These are phyloP conservation scores for Ladona fulva DNA, from an alignment of 1,140 invertebrate genomes.

Conservation along the genomic window DNA sequence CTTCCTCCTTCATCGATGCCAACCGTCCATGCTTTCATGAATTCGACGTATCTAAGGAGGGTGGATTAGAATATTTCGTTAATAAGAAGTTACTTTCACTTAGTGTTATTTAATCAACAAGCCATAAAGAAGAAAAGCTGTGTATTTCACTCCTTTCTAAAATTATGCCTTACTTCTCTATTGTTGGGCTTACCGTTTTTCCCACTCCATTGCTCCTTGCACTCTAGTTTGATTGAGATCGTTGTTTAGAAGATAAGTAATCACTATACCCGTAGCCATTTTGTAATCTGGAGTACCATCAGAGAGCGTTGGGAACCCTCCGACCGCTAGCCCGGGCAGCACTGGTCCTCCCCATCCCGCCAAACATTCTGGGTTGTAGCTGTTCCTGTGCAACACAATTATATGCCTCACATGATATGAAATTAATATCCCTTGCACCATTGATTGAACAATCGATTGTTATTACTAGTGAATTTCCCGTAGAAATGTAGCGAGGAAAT, in stretches of 20 bases:
- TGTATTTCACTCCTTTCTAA: no score
- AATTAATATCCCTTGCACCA: no score
- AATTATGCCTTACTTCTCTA: not conserved
- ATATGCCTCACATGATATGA: not conserved
- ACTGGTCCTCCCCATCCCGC: conserved; percentile 78
- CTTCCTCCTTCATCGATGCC: conserved; percentile 30
- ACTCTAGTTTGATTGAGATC: conserved; percentile 43
- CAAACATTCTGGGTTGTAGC: conserved; percentile 56
- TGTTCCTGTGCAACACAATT: conserved; percentile 41
- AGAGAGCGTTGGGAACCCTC: conserved; percentile 50
- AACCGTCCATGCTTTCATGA: conserved; percentile 58
- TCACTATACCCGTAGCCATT: conserved; percentile 53
- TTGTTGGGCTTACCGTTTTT: conserved; percentile 42
- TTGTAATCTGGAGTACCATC: conserved; percentile 38
- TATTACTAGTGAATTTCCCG: no score
- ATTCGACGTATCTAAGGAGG: conserved; percentile 56
- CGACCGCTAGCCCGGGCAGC: conserved; percentile 67
- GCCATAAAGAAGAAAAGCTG: no score
- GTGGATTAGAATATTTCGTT: no score
- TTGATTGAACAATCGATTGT: no score
- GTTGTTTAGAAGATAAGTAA: conserved; percentile 72
- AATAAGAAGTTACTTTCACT: no score
- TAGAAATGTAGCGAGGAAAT: no score
- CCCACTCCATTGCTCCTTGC: conserved; percentile 62
- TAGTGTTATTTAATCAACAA: no score